phyloP scores from a whole-genome alignment of 1,140 invertebrate species.

The Drosophila parabipectinata region DNA sequence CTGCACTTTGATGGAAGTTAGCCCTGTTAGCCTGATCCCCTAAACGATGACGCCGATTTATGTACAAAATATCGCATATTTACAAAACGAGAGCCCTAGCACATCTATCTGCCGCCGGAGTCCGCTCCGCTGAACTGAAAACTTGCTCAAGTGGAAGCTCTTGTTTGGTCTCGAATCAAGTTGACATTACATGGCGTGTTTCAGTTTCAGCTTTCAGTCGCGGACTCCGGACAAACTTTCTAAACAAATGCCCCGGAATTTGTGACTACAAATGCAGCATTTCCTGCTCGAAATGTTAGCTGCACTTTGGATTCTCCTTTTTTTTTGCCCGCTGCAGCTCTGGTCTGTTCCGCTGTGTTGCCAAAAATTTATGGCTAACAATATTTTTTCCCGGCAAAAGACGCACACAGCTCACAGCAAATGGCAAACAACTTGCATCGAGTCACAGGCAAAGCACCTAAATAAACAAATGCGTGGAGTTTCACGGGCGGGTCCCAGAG shows the following conservation, averaged over 20 bases:
- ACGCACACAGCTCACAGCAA: constrained; percentile 40
- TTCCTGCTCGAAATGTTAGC: constrained; percentile 33
- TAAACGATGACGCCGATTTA: constrained; percentile 43
- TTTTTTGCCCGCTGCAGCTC: neutral
- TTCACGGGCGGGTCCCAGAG: neutral
- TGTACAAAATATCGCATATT: constrained; percentile 44
- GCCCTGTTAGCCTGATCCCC: constrained; percentile 36
- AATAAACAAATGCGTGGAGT: constrained; percentile 63
- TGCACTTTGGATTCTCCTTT: constrained; percentile 16
- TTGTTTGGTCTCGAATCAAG: constrained; percentile 47
- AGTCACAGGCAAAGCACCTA: constrained; percentile 53
- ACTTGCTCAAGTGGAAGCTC: constrained; percentile 48
- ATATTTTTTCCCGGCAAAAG: constrained; percentile 61
- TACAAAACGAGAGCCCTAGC: constrained; percentile 9
- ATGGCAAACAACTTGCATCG: constrained; percentile 70
- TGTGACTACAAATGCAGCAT: constrained; percentile 57
- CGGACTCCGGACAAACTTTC: constrained; percentile 50
- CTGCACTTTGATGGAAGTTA: constrained; percentile 29
- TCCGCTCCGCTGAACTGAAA: constrained; percentile 39
- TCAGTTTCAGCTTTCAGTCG: constrained; percentile 20
- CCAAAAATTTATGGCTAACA: constrained; percentile 76
- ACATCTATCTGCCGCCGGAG: constrained; percentile 7
- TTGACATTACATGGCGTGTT: constrained; percentile 56
- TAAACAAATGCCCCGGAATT: constrained; percentile 68
- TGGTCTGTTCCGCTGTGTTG: constrained; percentile 48